phyloP scores from a whole-genome alignment of 2,113 vertebrate genomes.

The Brachyhypopomus occidentalis region DNA sequence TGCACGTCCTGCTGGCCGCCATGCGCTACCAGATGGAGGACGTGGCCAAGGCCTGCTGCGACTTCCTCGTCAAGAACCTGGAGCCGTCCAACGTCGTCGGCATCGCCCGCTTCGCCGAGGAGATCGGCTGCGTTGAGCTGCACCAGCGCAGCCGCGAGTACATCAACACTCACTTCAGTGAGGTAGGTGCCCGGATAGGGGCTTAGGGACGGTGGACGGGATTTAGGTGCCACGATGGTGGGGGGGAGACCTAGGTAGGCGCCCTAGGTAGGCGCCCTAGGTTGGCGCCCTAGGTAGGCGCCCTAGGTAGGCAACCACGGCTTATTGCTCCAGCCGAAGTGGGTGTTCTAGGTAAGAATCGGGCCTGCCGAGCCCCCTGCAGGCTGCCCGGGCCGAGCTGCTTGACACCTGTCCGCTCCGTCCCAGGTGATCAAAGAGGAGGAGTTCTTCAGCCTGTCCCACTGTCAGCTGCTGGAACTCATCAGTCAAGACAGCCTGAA shows the following conservation, averaged over 20 bases:
- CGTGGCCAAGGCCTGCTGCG: constrained; percentile 78
- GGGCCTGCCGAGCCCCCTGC: background rate
- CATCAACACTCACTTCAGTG: constrained; percentile 82
- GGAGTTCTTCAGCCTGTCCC: constrained; percentile 80
- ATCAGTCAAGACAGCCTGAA: constrained; percentile 83
- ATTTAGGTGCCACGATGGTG: too few species aligned
- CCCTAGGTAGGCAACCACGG: too few species aligned
- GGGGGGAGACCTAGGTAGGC: too few species aligned
- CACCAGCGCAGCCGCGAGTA: constrained; percentile 72
- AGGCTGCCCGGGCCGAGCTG: background rate
- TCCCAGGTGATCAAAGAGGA: constrained; percentile 80
- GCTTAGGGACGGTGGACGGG: background rate
- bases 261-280: too few species aligned
- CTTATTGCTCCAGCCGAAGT: too few species aligned
- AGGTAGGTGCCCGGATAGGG: constrained; percentile 64
- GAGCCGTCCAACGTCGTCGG: constrained; percentile 81
- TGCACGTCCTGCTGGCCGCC: constrained; percentile 77
- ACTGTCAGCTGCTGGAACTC: constrained; percentile 81
- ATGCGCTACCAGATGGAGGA: constrained; percentile 83
- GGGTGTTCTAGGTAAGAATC: background rate
- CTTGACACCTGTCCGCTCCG: background rate
- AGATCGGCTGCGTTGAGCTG: constrained; percentile 76
- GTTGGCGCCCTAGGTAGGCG: too few species aligned
- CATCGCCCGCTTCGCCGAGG: constrained; percentile 79
- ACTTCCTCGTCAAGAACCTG: constrained; percentile 79